Evolutionary conservation across 2,797 vertebrate species (phyloP).

Genomic region (Pelodytes ibericus): DNA sequence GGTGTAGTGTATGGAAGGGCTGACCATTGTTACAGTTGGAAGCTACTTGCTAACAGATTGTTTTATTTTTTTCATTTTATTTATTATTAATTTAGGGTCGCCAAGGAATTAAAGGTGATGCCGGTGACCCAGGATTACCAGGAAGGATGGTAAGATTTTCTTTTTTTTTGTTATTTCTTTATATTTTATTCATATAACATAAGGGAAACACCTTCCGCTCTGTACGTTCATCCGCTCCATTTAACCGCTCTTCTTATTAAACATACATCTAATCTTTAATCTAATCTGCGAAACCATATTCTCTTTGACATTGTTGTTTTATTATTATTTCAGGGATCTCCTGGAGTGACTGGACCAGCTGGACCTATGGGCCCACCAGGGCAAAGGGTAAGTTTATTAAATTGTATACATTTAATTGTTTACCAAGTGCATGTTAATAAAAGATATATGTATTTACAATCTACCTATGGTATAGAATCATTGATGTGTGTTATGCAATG

Average conservation of each 20-base stretch:
- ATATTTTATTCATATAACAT: neutral
- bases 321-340: slow-evolving; percentile 78
- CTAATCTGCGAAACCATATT: neutral
- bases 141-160: slow-evolving; percentile 83
- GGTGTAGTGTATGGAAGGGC: no score
- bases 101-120: slow-evolving; percentile 90
- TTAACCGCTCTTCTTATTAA: no score
- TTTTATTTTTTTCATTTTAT: slow-evolving; percentile 39
- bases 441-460: neutral
- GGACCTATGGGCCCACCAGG: slow-evolving; percentile 88
- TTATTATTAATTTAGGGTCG: slow-evolving; percentile 84
- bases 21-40: neutral
- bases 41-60: neutral
- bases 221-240: no score
- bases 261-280: neutral
- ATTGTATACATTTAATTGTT: neutral
- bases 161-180: slow-evolving; percentile 5
- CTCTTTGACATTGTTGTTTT: slow-evolving; percentile 32
- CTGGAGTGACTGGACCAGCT: slow-evolving; percentile 79
- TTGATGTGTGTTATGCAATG: no score
- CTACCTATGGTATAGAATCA: no score
- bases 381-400: slow-evolving; percentile 79
- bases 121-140: slow-evolving; percentile 88
- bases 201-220: neutral
- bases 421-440: neutral